phyloP scores from a whole-genome alignment of 2,113 vertebrate genomes.

The Calypte anna region DNA sequence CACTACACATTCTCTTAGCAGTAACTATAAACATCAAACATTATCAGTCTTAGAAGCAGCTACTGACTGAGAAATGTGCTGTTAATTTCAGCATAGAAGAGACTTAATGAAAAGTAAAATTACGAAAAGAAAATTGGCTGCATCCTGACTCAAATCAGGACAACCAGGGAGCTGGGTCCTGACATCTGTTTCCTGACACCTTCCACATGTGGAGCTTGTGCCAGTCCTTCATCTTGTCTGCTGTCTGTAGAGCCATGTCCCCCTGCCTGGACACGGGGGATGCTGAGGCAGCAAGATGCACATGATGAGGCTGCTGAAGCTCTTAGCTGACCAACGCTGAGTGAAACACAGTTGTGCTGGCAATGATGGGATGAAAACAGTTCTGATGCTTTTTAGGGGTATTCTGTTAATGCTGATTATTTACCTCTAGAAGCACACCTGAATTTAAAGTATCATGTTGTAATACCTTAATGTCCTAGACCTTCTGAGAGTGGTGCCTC shows the following conservation, averaged over 20 bases:
- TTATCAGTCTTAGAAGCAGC: too few relatives aligned
- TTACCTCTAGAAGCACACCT: background rate
- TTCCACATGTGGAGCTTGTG: background rate
- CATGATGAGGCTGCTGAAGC: background rate
- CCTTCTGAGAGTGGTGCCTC: background rate
- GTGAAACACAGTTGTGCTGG: background rate
- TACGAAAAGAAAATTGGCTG: too few relatives aligned
- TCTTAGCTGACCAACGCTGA: background rate
- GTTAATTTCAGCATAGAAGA: too few relatives aligned
- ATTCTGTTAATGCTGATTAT: fast-evolving
- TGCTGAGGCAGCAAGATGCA: background rate
- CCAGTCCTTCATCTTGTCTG: background rate
- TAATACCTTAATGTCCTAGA: background rate
- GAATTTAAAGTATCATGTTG: background rate
- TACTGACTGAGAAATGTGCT: too few relatives aligned
- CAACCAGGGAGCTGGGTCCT: background rate
- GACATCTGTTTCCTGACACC: background rate
- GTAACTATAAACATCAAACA: too few relatives aligned
- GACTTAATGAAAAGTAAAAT: too few relatives aligned
- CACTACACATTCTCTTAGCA: too few relatives aligned
- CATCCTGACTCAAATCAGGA: too few relatives aligned
- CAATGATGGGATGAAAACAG: background rate
- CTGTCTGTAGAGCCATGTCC: background rate
- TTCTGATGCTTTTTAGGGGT: background rate
- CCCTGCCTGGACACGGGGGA: background rate